phyloP scores from a whole-genome alignment of 2,888 invertebrate species.

The Trichopoda pennipes region DNA sequence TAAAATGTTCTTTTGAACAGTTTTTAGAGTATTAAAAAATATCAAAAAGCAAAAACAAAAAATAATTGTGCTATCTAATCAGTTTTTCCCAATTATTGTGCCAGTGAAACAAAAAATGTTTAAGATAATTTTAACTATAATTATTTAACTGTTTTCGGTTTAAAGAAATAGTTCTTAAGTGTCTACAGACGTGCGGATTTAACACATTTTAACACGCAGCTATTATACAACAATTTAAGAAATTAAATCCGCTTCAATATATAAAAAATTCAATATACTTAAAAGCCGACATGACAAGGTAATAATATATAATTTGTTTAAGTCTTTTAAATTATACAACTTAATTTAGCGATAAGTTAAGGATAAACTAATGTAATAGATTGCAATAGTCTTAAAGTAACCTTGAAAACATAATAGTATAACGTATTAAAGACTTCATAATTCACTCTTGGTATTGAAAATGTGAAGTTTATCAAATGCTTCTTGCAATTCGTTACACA shows the following conservation, averaged over 20 bases:
- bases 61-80: constrained; percentile 71
- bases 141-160: constrained; percentile 45
- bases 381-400: too few species aligned
- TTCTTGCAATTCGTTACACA: too few species aligned
- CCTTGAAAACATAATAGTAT: too few species aligned
- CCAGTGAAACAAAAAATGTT: constrained; percentile 68
- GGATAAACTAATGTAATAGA: too few species aligned
- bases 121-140: constrained; percentile 57
- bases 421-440: too few species aligned
- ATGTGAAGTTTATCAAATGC: too few species aligned
- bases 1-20: constrained; percentile 20
- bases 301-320: too few species aligned
- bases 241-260: neutral
- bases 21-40: constrained; percentile 11
- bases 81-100: constrained; percentile 66
- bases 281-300: too few species aligned
- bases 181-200: constrained; percentile 43
- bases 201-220: constrained; percentile 37
- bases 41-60: constrained; percentile 19
- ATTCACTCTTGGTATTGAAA: too few species aligned
- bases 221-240: constrained; percentile 25
- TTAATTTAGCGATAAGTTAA: too few species aligned
- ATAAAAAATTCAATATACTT: too few species aligned
- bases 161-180: constrained; percentile 59
- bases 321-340: too few species aligned